Conservation (phyloP, 2,113 vertebrate genomes). For the Lycocorax pyrrhopterus region DNA sequence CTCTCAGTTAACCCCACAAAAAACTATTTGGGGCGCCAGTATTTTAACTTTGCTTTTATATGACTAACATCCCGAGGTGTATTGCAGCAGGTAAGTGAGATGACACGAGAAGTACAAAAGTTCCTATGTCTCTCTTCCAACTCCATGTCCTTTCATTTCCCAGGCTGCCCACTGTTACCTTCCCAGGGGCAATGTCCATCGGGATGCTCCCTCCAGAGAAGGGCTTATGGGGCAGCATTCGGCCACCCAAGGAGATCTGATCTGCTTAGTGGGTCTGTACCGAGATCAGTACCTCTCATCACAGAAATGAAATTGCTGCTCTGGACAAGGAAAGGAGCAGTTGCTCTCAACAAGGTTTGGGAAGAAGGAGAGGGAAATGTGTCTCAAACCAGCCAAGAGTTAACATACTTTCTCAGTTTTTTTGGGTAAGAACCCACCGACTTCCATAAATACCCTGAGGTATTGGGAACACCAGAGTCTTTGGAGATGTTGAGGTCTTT, state of each 20-base stretch:
- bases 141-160: not conserved
- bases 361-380: not conserved
- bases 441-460: not conserved
- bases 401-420: not conserved
- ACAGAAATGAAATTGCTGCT: not conserved
- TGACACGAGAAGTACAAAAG: not conserved
- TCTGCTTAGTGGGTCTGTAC: not conserved
- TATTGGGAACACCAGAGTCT: not conserved
- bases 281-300: rapidly evolving
- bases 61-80: not conserved
- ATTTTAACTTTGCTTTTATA: not conserved
- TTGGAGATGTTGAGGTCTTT: not conserved
- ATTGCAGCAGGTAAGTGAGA: not conserved
- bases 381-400: not conserved
- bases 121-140: rapidly evolving
- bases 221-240: not conserved
- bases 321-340: not conserved
- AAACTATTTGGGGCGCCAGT: not conserved
- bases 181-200: rapidly evolving
- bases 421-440: not conserved
- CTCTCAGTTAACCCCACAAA: not conserved
- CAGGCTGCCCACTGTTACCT: not conserved
- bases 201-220: not conserved
- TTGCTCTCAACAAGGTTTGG: not conserved
- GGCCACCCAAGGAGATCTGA: rapidly evolving